These are phyloP conservation scores for Boulengeromyrus knoepffleri DNA, from an alignment of 2,113 vertebrate genomes.

Conservation along the genomic window DNA sequence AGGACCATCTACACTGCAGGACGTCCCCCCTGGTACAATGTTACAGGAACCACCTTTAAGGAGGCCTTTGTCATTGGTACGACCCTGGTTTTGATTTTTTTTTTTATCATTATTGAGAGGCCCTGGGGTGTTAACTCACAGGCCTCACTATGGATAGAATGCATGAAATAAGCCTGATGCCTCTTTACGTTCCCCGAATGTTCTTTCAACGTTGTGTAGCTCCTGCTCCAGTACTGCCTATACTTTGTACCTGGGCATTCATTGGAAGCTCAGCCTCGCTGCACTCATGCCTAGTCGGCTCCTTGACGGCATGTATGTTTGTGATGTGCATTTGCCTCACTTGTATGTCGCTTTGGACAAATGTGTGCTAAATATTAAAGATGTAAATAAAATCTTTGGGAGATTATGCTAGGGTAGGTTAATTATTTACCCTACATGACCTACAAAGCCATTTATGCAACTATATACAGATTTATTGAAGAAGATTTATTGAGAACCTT, in stretches of 20 bases:
- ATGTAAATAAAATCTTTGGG: neutral
- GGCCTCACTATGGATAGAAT: neutral
- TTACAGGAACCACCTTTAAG: constrained; percentile 78
- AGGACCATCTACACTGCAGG: constrained; percentile 83
- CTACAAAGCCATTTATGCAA: neutral
- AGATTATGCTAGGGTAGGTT: neutral
- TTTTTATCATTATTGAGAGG: neutral
- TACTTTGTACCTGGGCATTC: neutral
- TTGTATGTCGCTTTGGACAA: neutral
- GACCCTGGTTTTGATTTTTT: neutral
- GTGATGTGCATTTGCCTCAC: neutral
- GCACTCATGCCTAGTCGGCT: neutral
- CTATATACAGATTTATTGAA: neutral
- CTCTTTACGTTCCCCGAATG: neutral
- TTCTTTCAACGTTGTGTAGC: neutral
- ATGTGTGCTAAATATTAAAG: neutral
- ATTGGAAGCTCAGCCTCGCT: neutral
- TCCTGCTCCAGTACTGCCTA: neutral
- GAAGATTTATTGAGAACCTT: neutral
- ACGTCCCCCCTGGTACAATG: constrained; percentile 81
- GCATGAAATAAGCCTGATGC: neutral
- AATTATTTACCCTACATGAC: neutral
- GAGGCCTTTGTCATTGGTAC: constrained; percentile 83
- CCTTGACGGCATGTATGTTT: neutral
- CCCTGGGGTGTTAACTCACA: neutral